Evolutionary conservation across 2,113 vertebrate genomes (phyloP), one percentile per base, ranked within the genome.

Genomic region (Oncorhynchus clarkii): DNA sequence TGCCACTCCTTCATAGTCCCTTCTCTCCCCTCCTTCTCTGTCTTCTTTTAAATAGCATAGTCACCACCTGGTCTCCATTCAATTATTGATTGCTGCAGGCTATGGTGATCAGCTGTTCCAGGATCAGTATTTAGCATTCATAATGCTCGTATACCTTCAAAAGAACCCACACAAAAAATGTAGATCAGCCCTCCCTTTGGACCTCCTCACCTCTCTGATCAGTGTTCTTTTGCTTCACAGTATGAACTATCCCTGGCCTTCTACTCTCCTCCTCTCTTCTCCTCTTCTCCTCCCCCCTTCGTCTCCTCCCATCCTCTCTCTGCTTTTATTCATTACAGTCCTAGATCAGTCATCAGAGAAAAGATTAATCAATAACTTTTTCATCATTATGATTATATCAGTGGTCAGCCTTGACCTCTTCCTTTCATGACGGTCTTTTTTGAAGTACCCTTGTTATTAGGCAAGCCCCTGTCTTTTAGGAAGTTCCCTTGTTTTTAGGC

Each of bases 61-160:
- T 85, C 85, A 74, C 88, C 90, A 91, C 89, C 91, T 93, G 91
- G 88, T 91, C 87, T 88, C 88, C 82, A 86, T 90, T 91, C 87
- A 78, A 79, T 75, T 87, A 90, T 89, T 90, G 88, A 92, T 90
- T 72, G 89, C 89, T 77, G 78, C 73, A 74, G 91, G 90, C 86
- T 75, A 87, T 27, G 73, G 82, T 73, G 87, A 91, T 93, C 92
- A 91, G 86, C 89, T 90, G 90, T 86, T 81, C 75, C 84, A 69
- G 59, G 82, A 86, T 87, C 77, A 78, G 81, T 83, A 70, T 86
- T 90, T 88, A 88, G 89, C 89, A 88, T 88, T 84, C 87, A 86
- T 88, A 91, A 92, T 88, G 85, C 66, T 79, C 48, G 59, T 16
- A 16, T 51, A 16, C 51, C 16, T 54, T 18, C 12, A 54, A 54